Conservation (phyloP, 2,888 invertebrate species). For the Papilio protenor region DNA sequence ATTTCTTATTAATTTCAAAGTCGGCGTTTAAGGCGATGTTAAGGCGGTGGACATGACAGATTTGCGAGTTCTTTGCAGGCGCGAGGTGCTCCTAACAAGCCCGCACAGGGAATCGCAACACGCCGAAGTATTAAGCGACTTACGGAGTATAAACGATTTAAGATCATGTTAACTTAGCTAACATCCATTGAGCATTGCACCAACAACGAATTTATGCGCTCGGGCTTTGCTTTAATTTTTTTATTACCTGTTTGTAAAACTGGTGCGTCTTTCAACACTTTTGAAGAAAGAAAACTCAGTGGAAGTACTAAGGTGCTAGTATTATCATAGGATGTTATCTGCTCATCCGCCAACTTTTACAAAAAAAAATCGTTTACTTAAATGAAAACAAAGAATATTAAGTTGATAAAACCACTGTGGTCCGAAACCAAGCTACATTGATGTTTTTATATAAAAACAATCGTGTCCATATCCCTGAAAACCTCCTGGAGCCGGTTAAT, state of each 20-base stretch:
- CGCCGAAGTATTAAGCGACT: conserved; percentile 45
- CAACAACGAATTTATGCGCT: conserved; percentile 39
- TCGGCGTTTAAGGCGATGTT: conserved; percentile 46
- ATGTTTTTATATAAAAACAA: neutral
- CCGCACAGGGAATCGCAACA: conserved; percentile 47
- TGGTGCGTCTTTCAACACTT: neutral
- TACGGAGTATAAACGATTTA: conserved; percentile 44
- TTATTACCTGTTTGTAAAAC: neutral
- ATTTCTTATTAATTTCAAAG: conserved; percentile 41
- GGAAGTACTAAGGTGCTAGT: neutral
- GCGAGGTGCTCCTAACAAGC: conserved; percentile 55
- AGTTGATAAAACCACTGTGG: conserved; percentile 9
- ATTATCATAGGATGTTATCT: neutral
- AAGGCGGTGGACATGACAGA: conserved; percentile 54
- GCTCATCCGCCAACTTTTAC: no score
- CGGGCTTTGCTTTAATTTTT: conserved; percentile 20
- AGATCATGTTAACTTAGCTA: conserved; percentile 43
- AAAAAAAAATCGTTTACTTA: no score
- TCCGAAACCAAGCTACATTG: conserved; percentile 8
- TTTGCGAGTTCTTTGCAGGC: conserved; percentile 55
- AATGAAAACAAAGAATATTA: neutral
- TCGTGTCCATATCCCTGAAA: neutral
- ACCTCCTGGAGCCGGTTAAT: conserved; percentile 10
- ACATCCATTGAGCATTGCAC: conserved; percentile 43
- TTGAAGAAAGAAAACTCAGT: neutral